A percentile compares a stretch with the other conserved stretches of the same genome.
These are phyloP conservation scores for Chrysocyon brachyurus DNA, from an alignment of 2,797 vertebrate species.

Conservation along the genomic window DNA sequence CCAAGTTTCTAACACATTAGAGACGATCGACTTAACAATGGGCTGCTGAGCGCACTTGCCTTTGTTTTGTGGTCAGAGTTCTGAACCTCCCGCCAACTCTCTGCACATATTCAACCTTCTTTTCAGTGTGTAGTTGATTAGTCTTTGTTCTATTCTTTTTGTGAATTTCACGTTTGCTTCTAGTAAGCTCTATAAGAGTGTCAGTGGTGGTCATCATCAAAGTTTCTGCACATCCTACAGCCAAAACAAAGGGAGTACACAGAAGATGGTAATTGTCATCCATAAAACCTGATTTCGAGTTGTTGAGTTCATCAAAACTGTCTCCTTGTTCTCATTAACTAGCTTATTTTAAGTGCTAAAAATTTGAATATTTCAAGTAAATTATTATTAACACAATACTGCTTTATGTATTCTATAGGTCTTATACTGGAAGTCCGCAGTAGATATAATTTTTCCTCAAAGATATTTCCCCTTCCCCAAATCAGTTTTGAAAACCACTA, in stretches of 20 bases:
- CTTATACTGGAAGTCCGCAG: neutral
- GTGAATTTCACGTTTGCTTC: neutral
- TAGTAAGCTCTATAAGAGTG: neutral
- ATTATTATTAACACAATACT: neutral
- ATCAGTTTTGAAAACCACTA: neutral
- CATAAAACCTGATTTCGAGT: neutral
- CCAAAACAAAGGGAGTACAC: neutral
- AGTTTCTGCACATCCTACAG: neutral
- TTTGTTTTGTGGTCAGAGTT: neutral
- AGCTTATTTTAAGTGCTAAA: neutral
- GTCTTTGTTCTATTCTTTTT: neutral
- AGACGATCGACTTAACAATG: neutral
- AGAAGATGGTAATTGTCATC: neutral
- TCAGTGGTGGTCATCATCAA: neutral
- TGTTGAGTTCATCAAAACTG: neutral
- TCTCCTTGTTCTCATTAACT: neutral
- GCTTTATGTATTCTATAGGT: neutral
- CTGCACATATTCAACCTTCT: neutral
- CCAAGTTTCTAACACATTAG: neutral
- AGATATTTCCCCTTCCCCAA: neutral
- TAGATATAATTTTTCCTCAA: neutral
- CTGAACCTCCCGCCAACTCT: neutral
- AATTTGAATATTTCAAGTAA: neutral
- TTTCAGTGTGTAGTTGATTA: neutral
- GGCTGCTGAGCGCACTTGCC: neutral